Evolutionary conservation across 1,140 invertebrate species (phyloP).

Genomic region (Oryzaephilus surinamensis): DNA sequence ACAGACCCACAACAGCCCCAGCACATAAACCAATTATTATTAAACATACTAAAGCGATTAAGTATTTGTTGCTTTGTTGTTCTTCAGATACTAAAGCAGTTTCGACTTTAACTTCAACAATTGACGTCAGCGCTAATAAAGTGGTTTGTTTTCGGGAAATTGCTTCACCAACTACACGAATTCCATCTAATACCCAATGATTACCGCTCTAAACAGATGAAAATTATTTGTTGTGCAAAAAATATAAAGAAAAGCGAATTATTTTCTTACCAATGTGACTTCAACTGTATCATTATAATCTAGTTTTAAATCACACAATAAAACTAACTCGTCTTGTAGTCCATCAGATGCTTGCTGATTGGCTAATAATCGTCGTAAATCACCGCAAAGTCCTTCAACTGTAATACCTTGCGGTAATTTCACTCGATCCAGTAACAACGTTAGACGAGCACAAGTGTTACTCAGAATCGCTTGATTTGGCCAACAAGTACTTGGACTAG

Average conservation of each 20-base stretch:
- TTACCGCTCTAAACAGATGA: constrained; percentile 40
- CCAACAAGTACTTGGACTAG: constrained; percentile 65
- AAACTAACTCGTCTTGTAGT: constrained; percentile 46
- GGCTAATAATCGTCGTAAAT: constrained; percentile 56
- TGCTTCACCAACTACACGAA: constrained; percentile 55
- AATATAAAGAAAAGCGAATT: constrained; percentile 4
- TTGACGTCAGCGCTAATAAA: constrained; percentile 56
- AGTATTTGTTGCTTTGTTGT: constrained; percentile 38
- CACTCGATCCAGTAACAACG: constrained; percentile 56
- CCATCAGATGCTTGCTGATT: constrained; percentile 44
- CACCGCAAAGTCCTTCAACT: constrained; percentile 58
- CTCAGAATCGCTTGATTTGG: constrained; percentile 58
- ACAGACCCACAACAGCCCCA: constrained; percentile 36
- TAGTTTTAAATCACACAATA: constrained; percentile 71
- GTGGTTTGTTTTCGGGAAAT: constrained; percentile 55
- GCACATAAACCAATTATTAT: constrained; percentile 41
- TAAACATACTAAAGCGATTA: constrained; percentile 41
- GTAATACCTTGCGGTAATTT: constrained; percentile 56
- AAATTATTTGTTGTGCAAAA: constrained; percentile 3
- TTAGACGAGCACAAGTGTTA: constrained; percentile 63
- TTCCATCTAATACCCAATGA: constrained; percentile 49
- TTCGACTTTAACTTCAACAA: constrained; percentile 70
- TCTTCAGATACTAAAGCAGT: constrained; percentile 52
- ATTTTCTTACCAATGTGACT: constrained; percentile 67
- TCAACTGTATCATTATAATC: constrained; percentile 73